Conservation (phyloP, 2,797 vertebrate genomes). For the Ciconia nigra region DNA sequence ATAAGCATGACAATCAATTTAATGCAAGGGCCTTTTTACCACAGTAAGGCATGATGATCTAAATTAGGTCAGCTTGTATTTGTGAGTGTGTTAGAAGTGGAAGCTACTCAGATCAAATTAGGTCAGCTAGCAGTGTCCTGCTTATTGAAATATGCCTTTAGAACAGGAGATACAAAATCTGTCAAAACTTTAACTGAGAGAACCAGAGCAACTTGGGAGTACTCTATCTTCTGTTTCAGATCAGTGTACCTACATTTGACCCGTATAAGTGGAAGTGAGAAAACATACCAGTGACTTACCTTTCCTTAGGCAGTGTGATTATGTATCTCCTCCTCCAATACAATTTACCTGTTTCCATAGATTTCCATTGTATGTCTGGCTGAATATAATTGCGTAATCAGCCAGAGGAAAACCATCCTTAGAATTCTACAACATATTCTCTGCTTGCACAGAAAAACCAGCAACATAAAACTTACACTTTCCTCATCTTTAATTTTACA, state of each 20-base stretch:
- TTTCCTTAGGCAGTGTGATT: background rate
- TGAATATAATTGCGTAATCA: background rate
- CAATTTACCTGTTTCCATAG: background rate
- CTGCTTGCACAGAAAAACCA: background rate
- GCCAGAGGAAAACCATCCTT: background rate
- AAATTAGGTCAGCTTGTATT: constrained; percentile 53
- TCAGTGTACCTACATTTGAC: background rate
- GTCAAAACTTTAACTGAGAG: background rate
- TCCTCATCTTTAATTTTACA: background rate
- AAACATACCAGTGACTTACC: background rate
- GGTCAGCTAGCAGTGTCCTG: constrained; percentile 28
- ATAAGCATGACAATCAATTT: background rate
- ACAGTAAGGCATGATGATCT: background rate
- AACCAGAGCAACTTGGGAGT: background rate
- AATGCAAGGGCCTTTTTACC: background rate
- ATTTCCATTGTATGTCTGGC: background rate
- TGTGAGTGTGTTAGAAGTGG: background rate
- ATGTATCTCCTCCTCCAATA: background rate
- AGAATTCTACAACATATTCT: background rate
- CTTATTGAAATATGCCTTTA: background rate
- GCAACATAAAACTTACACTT: background rate
- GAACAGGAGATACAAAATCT: background rate
- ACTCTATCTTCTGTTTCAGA: background rate
- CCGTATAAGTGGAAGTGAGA: background rate
- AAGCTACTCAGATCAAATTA: constrained; percentile 27